A percentile compares a stretch with the other conserved stretches of the same genome.
Evolutionary conservation across 2,888 invertebrate genomes (phyloP).

Genomic region (Plebejus argus): DNA sequence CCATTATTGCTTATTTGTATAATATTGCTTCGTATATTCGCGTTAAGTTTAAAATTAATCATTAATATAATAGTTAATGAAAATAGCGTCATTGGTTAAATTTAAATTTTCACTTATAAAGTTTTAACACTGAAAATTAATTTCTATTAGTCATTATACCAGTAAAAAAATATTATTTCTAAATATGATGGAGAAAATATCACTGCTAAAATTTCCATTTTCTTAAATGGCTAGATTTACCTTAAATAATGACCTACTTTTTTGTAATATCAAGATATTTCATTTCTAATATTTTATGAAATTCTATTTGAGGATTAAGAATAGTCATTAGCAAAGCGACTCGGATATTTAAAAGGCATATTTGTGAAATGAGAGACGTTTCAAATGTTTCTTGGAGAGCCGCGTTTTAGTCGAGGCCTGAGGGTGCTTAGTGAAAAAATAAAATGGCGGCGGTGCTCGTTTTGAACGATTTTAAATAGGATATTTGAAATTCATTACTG

Average conservation of each 20-base stretch:
- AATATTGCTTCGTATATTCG: no score
- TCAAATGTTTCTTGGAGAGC: slow-evolving; percentile 12
- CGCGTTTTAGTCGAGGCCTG: not conserved
- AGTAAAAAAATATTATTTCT: no score
- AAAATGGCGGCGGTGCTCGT: not conserved
- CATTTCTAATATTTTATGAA: not conserved
- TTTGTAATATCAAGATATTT: not conserved
- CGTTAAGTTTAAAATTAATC: no score
- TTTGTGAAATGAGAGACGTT: not conserved
- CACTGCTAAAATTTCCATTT: no score
- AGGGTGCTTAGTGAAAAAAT: slow-evolving; percentile 5
- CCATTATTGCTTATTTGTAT: not conserved
- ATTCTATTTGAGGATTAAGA: not conserved
- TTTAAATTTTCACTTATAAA: no score
- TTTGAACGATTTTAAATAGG: not conserved
- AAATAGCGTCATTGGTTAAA: no score
- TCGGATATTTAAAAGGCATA: not conserved
- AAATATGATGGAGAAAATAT: no score
- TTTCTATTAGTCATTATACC: no score
- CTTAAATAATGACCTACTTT: not conserved
- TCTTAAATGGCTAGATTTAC: not conserved
- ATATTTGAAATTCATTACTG: not conserved
- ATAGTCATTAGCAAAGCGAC: slow-evolving; percentile 14
- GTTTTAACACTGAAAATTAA: no score
- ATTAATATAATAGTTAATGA: no score